phyloP scores from a whole-genome alignment of 2,797 vertebrate genomes.

The Threskiornis aethiopicus region DNA sequence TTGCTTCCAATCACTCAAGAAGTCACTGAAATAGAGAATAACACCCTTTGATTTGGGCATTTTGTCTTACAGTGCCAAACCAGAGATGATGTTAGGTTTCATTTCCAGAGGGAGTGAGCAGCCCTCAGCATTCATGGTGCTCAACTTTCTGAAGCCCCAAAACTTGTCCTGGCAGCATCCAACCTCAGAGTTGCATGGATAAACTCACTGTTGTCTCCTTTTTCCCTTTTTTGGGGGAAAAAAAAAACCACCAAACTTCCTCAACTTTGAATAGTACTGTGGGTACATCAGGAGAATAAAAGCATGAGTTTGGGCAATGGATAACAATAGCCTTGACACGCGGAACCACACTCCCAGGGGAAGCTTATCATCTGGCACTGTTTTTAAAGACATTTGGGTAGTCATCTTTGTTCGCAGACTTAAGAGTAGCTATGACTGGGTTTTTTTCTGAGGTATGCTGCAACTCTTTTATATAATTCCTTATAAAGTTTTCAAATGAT shows the following conservation, averaged over 20 bases:
- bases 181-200: background rate
- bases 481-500: background rate
- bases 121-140: rapidly evolving
- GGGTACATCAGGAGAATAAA: background rate
- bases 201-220: background rate
- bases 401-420: background rate
- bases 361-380: background rate
- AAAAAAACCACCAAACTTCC: background rate
- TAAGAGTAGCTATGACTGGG: background rate
- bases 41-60: background rate
- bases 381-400: background rate
- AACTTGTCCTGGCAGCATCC: background rate
- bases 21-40: background rate
- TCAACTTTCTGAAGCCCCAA: background rate
- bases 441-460: background rate
- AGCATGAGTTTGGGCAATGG: background rate
- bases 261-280: background rate
- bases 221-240: background rate
- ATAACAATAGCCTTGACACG: background rate
- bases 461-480: background rate
- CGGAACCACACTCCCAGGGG: background rate
- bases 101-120: background rate
- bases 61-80: background rate
- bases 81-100: background rate
- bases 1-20: background rate